These are phyloP conservation scores for Candidula unifasciata DNA, from an alignment of 2,888 invertebrate species.

Conservation along the genomic window DNA sequence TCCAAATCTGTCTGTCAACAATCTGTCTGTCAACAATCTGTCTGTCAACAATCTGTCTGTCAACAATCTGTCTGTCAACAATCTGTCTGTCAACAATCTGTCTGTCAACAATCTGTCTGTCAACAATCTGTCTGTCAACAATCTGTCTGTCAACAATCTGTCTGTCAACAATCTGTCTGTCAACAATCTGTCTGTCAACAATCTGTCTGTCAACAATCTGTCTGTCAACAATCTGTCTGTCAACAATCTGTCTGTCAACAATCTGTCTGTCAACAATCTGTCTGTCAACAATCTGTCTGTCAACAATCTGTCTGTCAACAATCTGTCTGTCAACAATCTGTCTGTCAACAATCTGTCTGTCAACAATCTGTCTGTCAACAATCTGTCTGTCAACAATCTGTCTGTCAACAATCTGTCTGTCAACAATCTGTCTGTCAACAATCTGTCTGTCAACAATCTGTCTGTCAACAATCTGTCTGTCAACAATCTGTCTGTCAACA, in stretches of 20 bases:
- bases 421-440: background rate
- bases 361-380: background rate
- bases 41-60: conserved; percentile 3
- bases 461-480: background rate
- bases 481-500: background rate
- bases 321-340: background rate
- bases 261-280: background rate
- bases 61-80: background rate
- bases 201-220: background rate
- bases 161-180: background rate
- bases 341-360: background rate
- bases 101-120: background rate
- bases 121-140: background rate
- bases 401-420: background rate
- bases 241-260: background rate
- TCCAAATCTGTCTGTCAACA: background rate
- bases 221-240: background rate
- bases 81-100: background rate
- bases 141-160: background rate
- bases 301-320: background rate
- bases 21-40: background rate
- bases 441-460: background rate
- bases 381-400: background rate
- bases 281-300: conserved; percentile 1
- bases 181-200: background rate